Conservation (phyloP, 2,888 invertebrate species). For the Argyresthia goedartella region DNA sequence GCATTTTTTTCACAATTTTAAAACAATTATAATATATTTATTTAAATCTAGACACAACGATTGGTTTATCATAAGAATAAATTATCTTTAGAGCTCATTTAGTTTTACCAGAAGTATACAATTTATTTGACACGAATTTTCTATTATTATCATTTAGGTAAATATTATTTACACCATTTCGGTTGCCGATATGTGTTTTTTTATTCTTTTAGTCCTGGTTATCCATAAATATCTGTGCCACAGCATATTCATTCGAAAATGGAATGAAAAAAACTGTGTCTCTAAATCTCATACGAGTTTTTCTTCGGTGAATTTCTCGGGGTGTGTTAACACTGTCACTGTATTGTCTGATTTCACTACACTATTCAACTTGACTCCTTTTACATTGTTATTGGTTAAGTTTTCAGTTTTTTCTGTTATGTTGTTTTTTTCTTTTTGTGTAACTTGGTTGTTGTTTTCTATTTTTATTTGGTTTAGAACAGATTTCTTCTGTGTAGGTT, state of each 20-base stretch:
- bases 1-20: constrained; percentile 3
- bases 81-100: constrained; percentile 16
- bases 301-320: constrained; percentile 57
- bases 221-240: constrained; percentile 24
- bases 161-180: constrained; percentile 36
- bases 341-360: constrained; percentile 25
- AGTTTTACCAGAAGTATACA: constrained; percentile 11
- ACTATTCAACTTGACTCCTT: constrained; percentile 21
- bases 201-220: constrained; percentile 14
- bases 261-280: constrained; percentile 32
- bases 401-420: constrained; percentile 30
- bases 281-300: constrained; percentile 61
- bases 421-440: constrained; percentile 21
- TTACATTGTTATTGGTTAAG: constrained; percentile 42
- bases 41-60: not conserved
- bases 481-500: constrained; percentile 31
- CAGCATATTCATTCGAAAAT: constrained; percentile 31
- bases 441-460: constrained; percentile 45
- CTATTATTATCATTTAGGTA: constrained; percentile 7
- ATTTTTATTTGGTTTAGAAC: constrained; percentile 31
- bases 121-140: constrained; percentile 36
- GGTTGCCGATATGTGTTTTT: constrained; percentile 37
- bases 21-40: not conserved
- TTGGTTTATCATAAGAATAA: constrained; percentile 18
- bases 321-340: constrained; percentile 35